Conservation (phyloP, 2,888 invertebrate species). For the Perizoma affinitatum region DNA sequence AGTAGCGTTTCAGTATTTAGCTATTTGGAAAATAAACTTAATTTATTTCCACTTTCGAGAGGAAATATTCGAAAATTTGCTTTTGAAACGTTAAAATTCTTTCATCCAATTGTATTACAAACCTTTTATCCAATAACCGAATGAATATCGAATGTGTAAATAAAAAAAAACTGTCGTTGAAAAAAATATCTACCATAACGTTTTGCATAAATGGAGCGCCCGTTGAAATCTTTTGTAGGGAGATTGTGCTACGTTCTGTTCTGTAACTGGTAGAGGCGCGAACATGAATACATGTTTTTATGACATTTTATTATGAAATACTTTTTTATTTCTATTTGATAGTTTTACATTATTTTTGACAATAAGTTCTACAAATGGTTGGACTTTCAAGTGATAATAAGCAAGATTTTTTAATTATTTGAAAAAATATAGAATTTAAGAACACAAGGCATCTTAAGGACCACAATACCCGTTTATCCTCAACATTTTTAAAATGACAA, state of each 20-base stretch:
- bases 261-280: no score
- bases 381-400: neutral
- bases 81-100: no score
- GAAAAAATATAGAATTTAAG: slow-evolving; percentile 25
- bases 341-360: no score
- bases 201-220: slow-evolving; percentile 2
- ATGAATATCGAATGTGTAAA: neutral
- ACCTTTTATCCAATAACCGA: no score
- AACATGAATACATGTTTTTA: no score
- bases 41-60: no score
- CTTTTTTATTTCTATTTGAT: no score
- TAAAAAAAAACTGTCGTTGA: neutral
- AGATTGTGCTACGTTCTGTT: neutral
- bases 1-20: no score
- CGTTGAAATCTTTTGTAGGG: slow-evolving; percentile 32
- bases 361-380: neutral
- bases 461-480: slow-evolving; percentile 27
- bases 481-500: slow-evolving; percentile 32
- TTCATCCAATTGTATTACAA: no score
- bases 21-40: no score
- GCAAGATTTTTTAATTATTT: slow-evolving; percentile 5
- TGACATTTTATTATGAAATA: no score
- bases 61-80: no score
- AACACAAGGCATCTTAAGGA: slow-evolving; percentile 19
- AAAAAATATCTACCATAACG: neutral